Conservation (phyloP, 2,797 vertebrate genomes). For the Anguilla pacifica region DNA sequence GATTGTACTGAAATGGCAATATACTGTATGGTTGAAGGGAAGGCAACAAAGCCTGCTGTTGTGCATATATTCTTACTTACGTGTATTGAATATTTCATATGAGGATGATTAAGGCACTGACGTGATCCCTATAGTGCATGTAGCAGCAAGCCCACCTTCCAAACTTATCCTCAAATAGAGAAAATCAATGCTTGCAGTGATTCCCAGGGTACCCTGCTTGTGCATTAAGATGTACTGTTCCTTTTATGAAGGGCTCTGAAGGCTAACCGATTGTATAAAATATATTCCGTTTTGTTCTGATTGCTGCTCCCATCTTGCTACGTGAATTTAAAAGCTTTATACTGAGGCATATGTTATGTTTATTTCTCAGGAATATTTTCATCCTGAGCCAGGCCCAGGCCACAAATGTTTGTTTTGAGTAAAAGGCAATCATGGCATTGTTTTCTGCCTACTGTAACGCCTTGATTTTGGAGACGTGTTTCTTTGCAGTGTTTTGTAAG, state of each 20-base stretch:
- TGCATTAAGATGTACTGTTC: neutral
- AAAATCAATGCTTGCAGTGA: neutral
- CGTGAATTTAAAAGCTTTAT: neutral
- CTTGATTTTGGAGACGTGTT: no score
- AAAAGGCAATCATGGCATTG: no score
- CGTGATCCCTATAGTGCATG: neutral
- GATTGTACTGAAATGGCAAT: neutral
- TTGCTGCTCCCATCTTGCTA: neutral
- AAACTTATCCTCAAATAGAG: neutral
- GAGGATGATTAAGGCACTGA: neutral
- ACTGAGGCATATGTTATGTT: neutral
- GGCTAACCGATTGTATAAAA: neutral
- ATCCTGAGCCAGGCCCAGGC: neutral
- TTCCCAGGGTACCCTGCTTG: conserved; percentile 11
- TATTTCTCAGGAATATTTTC: neutral
- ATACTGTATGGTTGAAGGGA: neutral
- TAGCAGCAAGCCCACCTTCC: neutral
- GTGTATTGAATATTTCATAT: neutral
- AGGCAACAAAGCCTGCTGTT: neutral
- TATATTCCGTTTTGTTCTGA: neutral
- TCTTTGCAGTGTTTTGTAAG: no score
- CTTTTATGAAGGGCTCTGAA: neutral
- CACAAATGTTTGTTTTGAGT: no score
- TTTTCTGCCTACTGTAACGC: no score
- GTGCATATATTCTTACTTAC: neutral